Evolutionary conservation across 2,797 vertebrate species (phyloP), one percentile per base, ranked within the genome.

Genomic region (Sebastes ruberrimus): DNA sequence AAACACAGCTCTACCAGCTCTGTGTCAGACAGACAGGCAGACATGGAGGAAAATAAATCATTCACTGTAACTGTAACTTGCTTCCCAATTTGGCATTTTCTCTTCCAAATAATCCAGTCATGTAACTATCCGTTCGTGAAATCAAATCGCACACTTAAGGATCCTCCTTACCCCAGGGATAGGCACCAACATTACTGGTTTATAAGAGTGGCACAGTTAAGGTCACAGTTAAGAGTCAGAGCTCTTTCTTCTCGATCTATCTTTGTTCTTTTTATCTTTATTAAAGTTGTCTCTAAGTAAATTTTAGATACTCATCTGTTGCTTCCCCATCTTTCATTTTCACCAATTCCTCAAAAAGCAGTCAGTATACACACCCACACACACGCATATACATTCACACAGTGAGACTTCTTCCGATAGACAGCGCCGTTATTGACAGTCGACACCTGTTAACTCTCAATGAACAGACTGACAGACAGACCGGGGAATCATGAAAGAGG

Each of bases 401-500:
- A 28, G 4, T 11, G 14, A 64, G 14, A 14, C 30, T 55, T 35
- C 16, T 6, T 14, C 60, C 0, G 2, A 35, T 53, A 79, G 46
- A 81, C 76, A 72, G 61, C 2, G 69, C 61, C 25, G 62, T 74
- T 87, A 71, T 71, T 87, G 78, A 89, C 66, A 66, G 74, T 64
- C n/a, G 57, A 49, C 85, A 81, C 77, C 75, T 83, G 87, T 73
- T 80, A 57, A 30, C 52, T 76, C 35, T 53, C 53, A 81, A 73
- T 86, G 71, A 79, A 79, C 57, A 30, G 52, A 67, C 78, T 59
- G 72, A 72, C 25, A 22, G 73, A 80, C 66, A 22, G 73, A 78
- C 62, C 35, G 27, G 55, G 20, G 27, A 57, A 28, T 76, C 70
- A 55, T 6, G 59, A 22, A 20, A 57, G 46, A 82, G 61, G 28